Percentiles rank a stretch among this genome's conserved stretches.
These are phyloP conservation scores for Dermatophagoides farinae DNA, from an alignment of 1,140 invertebrate genomes.

Conservation along the genomic window DNA sequence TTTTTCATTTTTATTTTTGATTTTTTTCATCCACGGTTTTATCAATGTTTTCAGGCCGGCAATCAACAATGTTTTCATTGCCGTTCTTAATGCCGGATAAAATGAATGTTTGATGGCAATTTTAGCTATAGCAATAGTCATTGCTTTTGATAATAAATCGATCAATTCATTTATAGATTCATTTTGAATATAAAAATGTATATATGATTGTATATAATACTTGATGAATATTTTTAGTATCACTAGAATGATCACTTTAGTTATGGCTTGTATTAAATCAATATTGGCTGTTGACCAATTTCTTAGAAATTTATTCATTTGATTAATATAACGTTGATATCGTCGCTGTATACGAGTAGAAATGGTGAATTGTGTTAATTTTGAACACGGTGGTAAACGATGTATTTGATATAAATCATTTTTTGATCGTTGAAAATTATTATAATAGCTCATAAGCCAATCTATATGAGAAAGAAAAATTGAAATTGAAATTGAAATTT, in stretches of 20 bases:
- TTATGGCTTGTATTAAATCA: not conserved
- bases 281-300: slow-evolving; percentile 4
- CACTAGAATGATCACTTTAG: slow-evolving; percentile 2
- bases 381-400: not conserved
- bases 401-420: too few relatives aligned
- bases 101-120: not conserved
- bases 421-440: too few relatives aligned
- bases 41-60: not conserved
- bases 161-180: not conserved
- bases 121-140: not conserved
- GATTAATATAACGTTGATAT: not conserved
- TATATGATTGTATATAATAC: not conserved
- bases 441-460: too few relatives aligned
- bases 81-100: slow-evolving; percentile 1
- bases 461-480: too few relatives aligned
- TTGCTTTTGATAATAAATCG: not conserved
- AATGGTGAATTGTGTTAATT: not conserved
- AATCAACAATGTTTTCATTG: not conserved
- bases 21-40: not conserved
- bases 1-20: not conserved
- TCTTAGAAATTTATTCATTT: not conserved
- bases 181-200: not conserved
- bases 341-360: not conserved
- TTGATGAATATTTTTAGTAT: slow-evolving; percentile 4
- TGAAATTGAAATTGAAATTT: too few relatives aligned